These are phyloP conservation scores for Clarias macrocephalus DNA, from an alignment of 2,113 vertebrate genomes.

Conservation along the genomic window DNA sequence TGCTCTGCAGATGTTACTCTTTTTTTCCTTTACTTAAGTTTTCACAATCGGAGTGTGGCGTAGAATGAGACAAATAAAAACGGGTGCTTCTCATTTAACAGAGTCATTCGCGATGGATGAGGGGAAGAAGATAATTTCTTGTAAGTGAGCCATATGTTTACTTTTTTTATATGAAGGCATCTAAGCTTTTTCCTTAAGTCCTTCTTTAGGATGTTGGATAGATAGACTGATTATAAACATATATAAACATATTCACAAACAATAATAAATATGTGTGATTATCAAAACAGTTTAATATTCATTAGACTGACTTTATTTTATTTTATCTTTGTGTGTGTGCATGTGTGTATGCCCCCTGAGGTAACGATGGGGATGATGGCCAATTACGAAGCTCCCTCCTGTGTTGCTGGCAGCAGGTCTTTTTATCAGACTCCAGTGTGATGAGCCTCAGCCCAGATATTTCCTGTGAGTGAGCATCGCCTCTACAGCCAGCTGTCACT, in stretches of 20 bases:
- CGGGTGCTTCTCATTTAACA: constrained; percentile 74
- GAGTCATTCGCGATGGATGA: constrained; percentile 58
- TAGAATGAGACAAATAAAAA: constrained; percentile 55
- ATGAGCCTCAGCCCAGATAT: constrained; percentile 25
- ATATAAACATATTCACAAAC: not conserved
- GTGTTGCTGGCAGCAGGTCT: constrained; percentile 8
- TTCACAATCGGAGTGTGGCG: constrained; percentile 54
- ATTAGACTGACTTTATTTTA: not conserved
- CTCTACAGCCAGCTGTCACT: constrained; percentile 10
- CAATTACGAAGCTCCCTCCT: constrained; percentile 23
- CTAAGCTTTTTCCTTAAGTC: constrained; percentile 6
- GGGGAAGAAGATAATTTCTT: constrained; percentile 57
- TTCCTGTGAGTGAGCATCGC: constrained; percentile 13
- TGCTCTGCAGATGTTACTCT: constrained; percentile 74
- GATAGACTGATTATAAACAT: constrained; percentile 1
- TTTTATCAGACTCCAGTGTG: not conserved
- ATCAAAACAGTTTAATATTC: constrained; percentile 9
- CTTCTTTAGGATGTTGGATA: constrained; percentile 1
- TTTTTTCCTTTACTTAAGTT: constrained; percentile 40
- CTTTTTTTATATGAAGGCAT: constrained; percentile 24
- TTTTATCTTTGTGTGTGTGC: not conserved
- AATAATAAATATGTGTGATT: not conserved
- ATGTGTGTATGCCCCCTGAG: not conserved
- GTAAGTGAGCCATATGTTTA: constrained; percentile 27
- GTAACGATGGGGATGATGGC: constrained; percentile 9